These are phyloP conservation scores for Columbina picui DNA, from an alignment of 2,113 vertebrate species.

Conservation along the genomic window DNA sequence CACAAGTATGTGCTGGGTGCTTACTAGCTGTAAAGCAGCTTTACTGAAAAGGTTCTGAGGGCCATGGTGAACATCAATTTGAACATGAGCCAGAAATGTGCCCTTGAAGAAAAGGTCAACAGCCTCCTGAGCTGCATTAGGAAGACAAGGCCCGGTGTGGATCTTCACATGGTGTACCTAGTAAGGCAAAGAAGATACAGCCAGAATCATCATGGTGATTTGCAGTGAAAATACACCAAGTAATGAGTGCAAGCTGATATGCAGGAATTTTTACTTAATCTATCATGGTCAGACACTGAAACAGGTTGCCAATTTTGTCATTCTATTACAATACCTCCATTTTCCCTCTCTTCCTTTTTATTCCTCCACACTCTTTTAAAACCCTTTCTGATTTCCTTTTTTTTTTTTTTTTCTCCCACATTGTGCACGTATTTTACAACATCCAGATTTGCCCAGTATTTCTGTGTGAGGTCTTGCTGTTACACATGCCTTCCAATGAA, in stretches of 20 bases:
- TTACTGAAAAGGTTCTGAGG: neutral
- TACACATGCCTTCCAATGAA: neutral
- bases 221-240: neutral
- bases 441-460: neutral
- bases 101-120: neutral
- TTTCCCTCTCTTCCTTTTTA: neutral
- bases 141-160: neutral
- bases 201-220: neutral
- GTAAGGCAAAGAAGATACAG: neutral
- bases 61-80: neutral
- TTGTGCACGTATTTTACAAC: neutral
- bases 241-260: neutral
- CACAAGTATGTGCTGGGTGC: neutral
- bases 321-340: neutral
- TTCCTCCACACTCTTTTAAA: neutral
- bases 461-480: neutral
- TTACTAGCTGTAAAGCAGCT: neutral
- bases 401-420: neutral
- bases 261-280: neutral
- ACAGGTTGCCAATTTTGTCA: neutral
- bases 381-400: neutral
- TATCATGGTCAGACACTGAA: neutral
- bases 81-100: neutral
- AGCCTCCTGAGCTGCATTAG: neutral
- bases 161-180: neutral